phyloP scores from a whole-genome alignment of 2,888 invertebrate species.

The Lithosia quadra region DNA sequence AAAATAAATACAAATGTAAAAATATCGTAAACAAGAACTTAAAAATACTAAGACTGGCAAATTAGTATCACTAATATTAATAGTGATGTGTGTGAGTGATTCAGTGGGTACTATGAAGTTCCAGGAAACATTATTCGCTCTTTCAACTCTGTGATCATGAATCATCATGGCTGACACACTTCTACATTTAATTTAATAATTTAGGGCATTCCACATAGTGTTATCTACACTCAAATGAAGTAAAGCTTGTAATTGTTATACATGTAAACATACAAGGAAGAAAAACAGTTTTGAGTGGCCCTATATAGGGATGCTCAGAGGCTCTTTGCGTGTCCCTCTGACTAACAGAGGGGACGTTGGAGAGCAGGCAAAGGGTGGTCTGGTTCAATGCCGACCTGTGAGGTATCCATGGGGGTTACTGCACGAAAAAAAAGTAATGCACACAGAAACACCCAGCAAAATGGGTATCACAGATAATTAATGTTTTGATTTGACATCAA shows the following conservation, averaged over 20 bases:
- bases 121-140: neutral
- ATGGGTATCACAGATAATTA: neutral
- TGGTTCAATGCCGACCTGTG: too few species aligned
- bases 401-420: too few species aligned
- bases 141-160: conserved; percentile 6
- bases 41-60: too few species aligned
- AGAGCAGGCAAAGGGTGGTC: too few species aligned
- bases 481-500: too few species aligned
- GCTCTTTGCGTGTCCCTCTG: too few species aligned
- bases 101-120: neutral
- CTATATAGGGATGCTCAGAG: too few species aligned
- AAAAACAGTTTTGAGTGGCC: too few species aligned
- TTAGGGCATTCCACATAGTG: neutral
- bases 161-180: neutral
- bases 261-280: too few species aligned
- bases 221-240: neutral
- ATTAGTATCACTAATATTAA: neutral
- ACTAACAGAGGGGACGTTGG: too few species aligned
- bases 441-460: neutral
- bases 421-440: too few species aligned
- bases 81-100: neutral
- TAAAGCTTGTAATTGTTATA: too few species aligned
- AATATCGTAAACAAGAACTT: neutral
- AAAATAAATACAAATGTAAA: neutral
- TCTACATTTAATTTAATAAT: neutral